Evolutionary conservation across 2,888 invertebrate species (phyloP), one percentile per base, ranked within the genome.

Genomic region (Drosophila setosimentum): DNA sequence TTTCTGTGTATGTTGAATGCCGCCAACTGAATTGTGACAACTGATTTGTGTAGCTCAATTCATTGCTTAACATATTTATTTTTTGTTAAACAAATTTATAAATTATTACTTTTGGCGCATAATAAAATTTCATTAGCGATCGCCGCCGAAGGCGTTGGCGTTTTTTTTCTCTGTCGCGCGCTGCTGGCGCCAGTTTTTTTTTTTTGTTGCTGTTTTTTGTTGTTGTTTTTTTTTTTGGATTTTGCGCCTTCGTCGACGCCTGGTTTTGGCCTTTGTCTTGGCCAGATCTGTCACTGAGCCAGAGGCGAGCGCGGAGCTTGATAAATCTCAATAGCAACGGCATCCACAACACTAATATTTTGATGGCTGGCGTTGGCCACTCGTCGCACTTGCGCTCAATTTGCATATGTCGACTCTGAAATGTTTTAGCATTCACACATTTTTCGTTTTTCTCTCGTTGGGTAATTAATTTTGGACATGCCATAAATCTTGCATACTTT

Each of bases 61-160:
- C 64, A 84, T 85, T 87, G 83, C 83, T 71, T 71, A 87, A 83
- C 87, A 75, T 76, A 84, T 87, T 68, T 84, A 78, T 77, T 53
- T 24, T 89, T 83, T 87, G 83, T 87, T 87, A 76, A 87, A 76
- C 80, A 84, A 82, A 89, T 83, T 83, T 87, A 78, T 85, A 89
- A 87, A 89, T 88, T 84, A 86, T 86, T 86, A 84, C 89, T 79
- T 71, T 82, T 75, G 76, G 80, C 75, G 71, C 82, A 87, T 83
- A 89, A 86, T 86, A 89, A 89, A 89, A 85, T 87, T 87, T 87
- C 85, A 87, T 89, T 87, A 87, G 89, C 89, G 68, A 62, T 62
- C 76, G 50, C 64, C 58, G 76, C 27, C 74, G 68, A 64, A 57
- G 74, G 73, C 84, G 73, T 76, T 62, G 65, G 85, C 79, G 85